Conservation (phyloP, 1,140 invertebrate species). For the Camponotus pennsylvanicus region DNA sequence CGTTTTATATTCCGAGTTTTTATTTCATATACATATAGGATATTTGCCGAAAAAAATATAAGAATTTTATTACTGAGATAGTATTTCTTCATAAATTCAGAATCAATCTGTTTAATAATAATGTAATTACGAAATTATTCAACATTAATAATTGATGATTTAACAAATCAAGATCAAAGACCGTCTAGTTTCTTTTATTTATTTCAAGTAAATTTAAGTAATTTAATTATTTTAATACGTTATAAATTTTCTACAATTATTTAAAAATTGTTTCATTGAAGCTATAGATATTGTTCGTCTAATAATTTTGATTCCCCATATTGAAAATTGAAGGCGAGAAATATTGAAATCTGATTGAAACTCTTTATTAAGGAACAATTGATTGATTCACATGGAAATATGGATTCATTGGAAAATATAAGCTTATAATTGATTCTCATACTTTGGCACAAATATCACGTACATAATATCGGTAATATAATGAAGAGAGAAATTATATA, state of each 20-base stretch:
- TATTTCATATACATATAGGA: background rate
- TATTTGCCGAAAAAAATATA: constrained; percentile 29
- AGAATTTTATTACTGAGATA: background rate
- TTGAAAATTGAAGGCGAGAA: constrained; percentile 9
- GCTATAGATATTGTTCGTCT: background rate
- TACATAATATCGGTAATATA: background rate
- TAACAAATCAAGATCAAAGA: background rate
- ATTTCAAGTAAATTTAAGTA: background rate
- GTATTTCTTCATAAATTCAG: background rate
- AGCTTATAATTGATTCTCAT: background rate
- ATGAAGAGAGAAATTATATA: background rate
- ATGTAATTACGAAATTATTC: constrained; percentile 28
- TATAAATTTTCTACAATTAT: constrained; percentile 6
- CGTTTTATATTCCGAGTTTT: constrained; percentile 38
- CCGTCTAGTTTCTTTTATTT: background rate
- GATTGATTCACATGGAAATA: background rate
- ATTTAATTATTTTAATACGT: background rate
- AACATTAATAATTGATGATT: background rate
- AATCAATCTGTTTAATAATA: background rate
- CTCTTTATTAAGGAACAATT: constrained; percentile 16
- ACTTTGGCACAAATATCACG: background rate
- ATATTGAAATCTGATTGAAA: background rate
- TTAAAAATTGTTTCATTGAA: background rate
- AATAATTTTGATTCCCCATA: background rate
- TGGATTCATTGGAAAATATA: background rate